Base-by-base conservation (phyloP, 2,888 invertebrate genomes). In the Archaeoteleia sp. region DNA sequence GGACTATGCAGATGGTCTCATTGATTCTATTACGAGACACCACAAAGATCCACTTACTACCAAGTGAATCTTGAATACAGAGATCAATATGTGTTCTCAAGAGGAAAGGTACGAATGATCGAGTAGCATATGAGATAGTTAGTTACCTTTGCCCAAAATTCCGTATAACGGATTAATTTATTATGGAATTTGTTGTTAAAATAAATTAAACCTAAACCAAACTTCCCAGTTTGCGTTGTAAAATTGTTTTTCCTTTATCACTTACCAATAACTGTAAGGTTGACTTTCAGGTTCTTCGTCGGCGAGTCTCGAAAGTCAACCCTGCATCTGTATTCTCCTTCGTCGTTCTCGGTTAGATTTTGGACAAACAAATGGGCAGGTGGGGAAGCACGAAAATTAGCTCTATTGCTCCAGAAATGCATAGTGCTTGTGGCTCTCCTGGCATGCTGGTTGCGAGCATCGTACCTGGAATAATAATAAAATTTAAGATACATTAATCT, bases 291-390 rank as follows among this genome's bases (percentile, higher is more conserved):
- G 83, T 92, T 92, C 78, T 91, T 87, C 40, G 92, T 92, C 35
- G 91, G 92, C 6, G 92, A 91, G 81, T 92, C 91, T 60, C 90
- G 89, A 83, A 92, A 92, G 82, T 92, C 92, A 57, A 92, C 92
- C 57, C 92, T 87, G 85, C 92, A 92, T 67, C 92, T 87, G 83
- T 92, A 92, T 68, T 91, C 87, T 37, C 92, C 92, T 79, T 91
- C 91, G 83, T 92, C 92, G 70, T 70, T 80, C 65, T 84, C 79
- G 6, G 76, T 79, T 4, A 84, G 72, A 55, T 84, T 79, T 55
- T 80, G 81, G 34, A 83, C 79, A 43, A 78, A 76, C 72, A 90
- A 85, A 72, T 88, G 87, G 0, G 89, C 89, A 0, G 90, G 89
- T 27, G 87, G 86, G 32, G 87, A 87, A 15, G 87, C 86, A 54